These are phyloP conservation scores for Ascaphus truei DNA, from an alignment of 2,113 vertebrate genomes.

Conservation along the genomic window DNA sequence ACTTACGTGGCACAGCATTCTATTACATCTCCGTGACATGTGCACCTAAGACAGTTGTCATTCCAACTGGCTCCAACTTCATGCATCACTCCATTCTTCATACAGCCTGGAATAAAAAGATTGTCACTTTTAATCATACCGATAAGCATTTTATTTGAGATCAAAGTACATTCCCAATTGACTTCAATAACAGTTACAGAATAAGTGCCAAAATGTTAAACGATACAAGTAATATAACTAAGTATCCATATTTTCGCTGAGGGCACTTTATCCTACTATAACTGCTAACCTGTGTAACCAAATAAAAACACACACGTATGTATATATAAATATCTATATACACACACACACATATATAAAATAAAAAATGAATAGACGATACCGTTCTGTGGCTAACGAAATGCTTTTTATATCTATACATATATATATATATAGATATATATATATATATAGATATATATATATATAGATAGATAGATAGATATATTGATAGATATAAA, in stretches of 20 bases:
- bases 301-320: neutral
- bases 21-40: neutral
- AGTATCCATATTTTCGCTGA: neutral
- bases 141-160: neutral
- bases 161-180: no score
- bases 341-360: no score
- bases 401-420: no score
- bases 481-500: no score
- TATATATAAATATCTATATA: no score
- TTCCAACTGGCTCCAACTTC: neutral
- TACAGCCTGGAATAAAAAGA: neutral
- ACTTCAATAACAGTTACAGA: neutral
- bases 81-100: neutral
- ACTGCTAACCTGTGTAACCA: neutral
- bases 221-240: neutral
- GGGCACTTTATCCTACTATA: no score
- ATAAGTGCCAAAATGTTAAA: neutral
- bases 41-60: neutral
- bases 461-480: no score
- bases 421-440: no score
- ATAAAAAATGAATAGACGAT: no score
- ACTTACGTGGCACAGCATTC: neutral
- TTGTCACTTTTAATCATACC: neutral
- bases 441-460: no score
- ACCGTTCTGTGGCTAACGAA: no score